A percentile compares a stretch with the other conserved stretches of the same genome.
Evolutionary conservation across 2,888 invertebrate species (phyloP).

Genomic region (Metellina segmentata): DNA sequence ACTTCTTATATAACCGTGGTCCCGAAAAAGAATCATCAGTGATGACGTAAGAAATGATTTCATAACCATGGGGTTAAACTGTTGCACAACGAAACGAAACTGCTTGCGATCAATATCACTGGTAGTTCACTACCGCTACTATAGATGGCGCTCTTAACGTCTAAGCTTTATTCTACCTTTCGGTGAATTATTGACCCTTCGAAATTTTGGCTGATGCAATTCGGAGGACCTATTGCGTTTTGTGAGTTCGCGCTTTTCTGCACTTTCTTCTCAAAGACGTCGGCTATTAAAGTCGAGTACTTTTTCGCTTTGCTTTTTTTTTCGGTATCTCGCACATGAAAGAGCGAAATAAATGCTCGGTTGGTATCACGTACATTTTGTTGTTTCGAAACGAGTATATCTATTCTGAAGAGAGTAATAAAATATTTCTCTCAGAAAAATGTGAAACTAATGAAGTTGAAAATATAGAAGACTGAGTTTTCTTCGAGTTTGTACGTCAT

Average conservation of each 20-base stretch:
- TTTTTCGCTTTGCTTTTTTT: too few species aligned
- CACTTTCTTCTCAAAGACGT: not conserved
- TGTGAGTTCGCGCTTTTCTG: not conserved
- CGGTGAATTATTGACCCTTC: constrained; percentile 6
- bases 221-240: not conserved
- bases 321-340: too few species aligned
- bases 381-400: too few species aligned
- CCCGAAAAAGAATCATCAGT: too few species aligned
- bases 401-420: too few species aligned
- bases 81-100: constrained; percentile 10
- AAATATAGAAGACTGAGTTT: too few species aligned
- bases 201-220: constrained; percentile 51
- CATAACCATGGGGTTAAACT: not conserved
- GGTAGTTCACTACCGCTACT: not conserved
- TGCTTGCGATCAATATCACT: not conserved
- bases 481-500: too few species aligned
- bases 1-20: too few species aligned
- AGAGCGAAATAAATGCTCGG: too few species aligned
- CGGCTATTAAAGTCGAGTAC: not conserved
- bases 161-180: not conserved
- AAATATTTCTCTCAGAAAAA: too few species aligned
- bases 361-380: too few species aligned
- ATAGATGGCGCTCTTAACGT: constrained; percentile 44
- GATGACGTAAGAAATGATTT: not conserved
- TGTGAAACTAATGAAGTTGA: too few species aligned